phyloP scores from a whole-genome alignment of 2,797 vertebrate genomes.

The Squalus acanthias region DNA sequence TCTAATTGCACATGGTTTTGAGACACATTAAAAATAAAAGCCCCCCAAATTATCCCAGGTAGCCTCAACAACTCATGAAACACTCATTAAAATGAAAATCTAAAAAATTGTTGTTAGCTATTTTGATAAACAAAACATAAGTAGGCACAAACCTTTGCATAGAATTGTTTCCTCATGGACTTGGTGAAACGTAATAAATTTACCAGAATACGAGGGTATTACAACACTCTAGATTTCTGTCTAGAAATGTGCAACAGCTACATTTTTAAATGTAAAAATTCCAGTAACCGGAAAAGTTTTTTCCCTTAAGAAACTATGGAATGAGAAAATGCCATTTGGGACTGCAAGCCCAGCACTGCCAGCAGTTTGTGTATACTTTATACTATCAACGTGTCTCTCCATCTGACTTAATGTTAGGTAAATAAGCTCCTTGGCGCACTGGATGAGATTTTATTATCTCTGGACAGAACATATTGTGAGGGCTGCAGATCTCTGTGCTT shows the following conservation, averaged over 20 bases:
- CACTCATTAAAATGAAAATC: background rate
- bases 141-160: background rate
- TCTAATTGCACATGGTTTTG: background rate
- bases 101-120: background rate
- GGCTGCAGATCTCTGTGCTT: too few species aligned
- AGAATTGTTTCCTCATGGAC: background rate
- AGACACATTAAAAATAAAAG: background rate
- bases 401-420: background rate
- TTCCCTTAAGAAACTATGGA: background rate
- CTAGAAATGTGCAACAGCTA: background rate
- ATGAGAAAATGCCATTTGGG: background rate
- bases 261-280: background rate
- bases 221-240: background rate
- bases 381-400: background rate
- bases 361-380: background rate
- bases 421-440: too few species aligned
- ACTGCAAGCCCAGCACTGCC: background rate
- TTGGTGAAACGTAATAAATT: background rate
- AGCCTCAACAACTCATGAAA: background rate
- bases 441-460: too few species aligned
- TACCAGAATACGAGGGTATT: background rate
- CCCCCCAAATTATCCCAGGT: background rate
- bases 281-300: background rate
- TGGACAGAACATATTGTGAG: too few species aligned
- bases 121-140: background rate